Evolutionary conservation across 1,140 invertebrate species (phyloP), one percentile per base, ranked within the genome.

Genomic region (Pantala flavescens): DNA sequence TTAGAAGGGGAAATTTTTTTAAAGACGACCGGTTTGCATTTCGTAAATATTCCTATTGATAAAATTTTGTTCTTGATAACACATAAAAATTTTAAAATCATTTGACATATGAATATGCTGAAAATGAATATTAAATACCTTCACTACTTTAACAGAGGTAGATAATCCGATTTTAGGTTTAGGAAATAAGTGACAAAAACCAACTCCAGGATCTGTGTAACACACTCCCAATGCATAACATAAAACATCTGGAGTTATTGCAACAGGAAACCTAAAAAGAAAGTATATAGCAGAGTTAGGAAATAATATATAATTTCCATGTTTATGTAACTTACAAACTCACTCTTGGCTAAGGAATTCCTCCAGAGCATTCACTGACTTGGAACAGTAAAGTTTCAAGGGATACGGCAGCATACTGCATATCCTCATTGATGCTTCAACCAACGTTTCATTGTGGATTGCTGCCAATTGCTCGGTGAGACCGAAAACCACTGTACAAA

Each of bases 151-250:
- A 7, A 76, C 76, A 16, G 42, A 72, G 7, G 24, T 24, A 7
- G 70, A 23, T 36, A 77, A 77, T 21, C 72, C 71, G 3, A 21
- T 28, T 23, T 70, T 24, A 19, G 76, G 76, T 71, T 72, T 74
- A 16, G 76, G 74, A 49, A 77, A 77, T n/a, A 77, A 73, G 43
- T 77, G 75, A 43, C 76, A 77, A 73, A 74, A 77, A 3, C 73
- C 49, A 19, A 43, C 24, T 23, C 42, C 75, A 43, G 70, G 75
- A n/a, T 81, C 78, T 2, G 77, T 76, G 71, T 78, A 77, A 74
- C 81, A 82, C 0, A 82, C 72, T 19, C 78, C 78, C 21, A 82
- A 71, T 63, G 78, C 77, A 72, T 79, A 78, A 75, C 82, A 83
- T 14, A 81, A 77, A 0, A 79, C 77, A 76, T 82, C 82, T 11